These are phyloP conservation scores for Biston betularia DNA, from an alignment of 2,888 invertebrate genomes.

Conservation along the genomic window DNA sequence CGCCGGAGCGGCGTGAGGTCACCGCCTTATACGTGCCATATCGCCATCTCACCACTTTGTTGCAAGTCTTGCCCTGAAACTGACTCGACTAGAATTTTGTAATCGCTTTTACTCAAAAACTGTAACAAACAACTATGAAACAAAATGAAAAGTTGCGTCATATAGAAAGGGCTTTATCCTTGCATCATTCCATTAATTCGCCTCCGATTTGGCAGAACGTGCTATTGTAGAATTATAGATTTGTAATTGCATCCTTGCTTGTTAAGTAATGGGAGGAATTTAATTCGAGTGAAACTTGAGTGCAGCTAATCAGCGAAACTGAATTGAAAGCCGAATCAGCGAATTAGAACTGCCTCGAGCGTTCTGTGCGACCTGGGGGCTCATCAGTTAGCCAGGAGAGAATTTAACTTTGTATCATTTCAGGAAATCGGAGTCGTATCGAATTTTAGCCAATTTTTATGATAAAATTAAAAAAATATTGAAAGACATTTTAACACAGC, in stretches of 20 bases:
- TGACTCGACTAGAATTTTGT: conserved; percentile 47
- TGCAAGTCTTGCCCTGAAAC: conserved; percentile 26
- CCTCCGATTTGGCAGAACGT: conserved; percentile 36
- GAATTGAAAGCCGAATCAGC: background rate
- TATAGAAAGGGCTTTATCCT: conserved; percentile 72
- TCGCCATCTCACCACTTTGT: conserved; percentile 30
- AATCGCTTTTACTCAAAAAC: conserved; percentile 46
- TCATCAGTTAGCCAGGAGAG: too few species aligned
- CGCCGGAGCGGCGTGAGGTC: conserved; percentile 18
- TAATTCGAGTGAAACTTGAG: conserved; percentile 35
- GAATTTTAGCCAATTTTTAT: too few species aligned
- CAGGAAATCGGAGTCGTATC: too few species aligned
- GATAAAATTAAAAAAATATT: too few species aligned
- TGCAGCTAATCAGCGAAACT: background rate
- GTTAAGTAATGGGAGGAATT: conserved; percentile 31
- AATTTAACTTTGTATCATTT: too few species aligned
- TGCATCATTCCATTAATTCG: conserved; percentile 56
- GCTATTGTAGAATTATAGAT: conserved; percentile 31
- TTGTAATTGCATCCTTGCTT: conserved; percentile 49
- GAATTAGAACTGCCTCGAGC: background rate
- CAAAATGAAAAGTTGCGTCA: conserved; percentile 67
- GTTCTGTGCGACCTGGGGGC: background rate
- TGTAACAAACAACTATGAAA: conserved; percentile 59
- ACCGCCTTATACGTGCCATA: conserved; percentile 30
- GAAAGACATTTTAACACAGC: too few species aligned